Evolutionary conservation across 2,797 vertebrate genomes (phyloP), one percentile per base, ranked within the genome.

Genomic region (Odontamblyopus rebecca): DNA sequence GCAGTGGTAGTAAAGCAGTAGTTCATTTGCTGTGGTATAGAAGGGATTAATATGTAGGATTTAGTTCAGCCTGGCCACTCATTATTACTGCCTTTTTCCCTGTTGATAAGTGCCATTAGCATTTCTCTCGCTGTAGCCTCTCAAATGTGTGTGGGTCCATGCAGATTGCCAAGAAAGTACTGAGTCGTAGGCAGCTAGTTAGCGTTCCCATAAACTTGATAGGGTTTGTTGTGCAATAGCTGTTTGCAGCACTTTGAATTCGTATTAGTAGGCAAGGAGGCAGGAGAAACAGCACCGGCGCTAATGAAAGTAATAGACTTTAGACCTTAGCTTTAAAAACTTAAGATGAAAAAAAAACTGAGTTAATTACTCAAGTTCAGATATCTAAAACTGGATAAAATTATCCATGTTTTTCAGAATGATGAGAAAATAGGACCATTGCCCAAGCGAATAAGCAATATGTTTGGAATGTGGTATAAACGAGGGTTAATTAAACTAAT

Each of bases 1-100:
- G 65, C 65, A 70, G 77, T 66, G 59, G 30, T 30, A 56, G 51
- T n/a, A 50, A 60, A 75, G 8, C 63, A 71, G 75, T 75, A 67
- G 57, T 56, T 78, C 68, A 81, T 75, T 83, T 65, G 73, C 66
- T 75, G 68, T 64, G 27, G 65, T 48, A 48, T 27, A 61, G 67
- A 53, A 69, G 48, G 51, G 67, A 66, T 74, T 77, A 72, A 57
- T 19, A 0, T 67, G 67, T 74, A 75, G 67, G 61, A 51, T 70
- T 80, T 32, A 53, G 63, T 61, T 68, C 50, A 53, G 29, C 63
- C 44, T 63, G 67, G 70, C 72, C 63, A 68, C 69, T 74, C 15
- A 62, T 62, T 67, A 62, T 61, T n/a, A 3, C 59, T 60, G 57
- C 3, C 41, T 66, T 57, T 29, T 48, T 5, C 65, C 74, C 74